Evolutionary conservation across 2,113 vertebrate species (phyloP), one percentile per base, ranked within the genome.

Genomic region (Tylochromis polylepis): DNA sequence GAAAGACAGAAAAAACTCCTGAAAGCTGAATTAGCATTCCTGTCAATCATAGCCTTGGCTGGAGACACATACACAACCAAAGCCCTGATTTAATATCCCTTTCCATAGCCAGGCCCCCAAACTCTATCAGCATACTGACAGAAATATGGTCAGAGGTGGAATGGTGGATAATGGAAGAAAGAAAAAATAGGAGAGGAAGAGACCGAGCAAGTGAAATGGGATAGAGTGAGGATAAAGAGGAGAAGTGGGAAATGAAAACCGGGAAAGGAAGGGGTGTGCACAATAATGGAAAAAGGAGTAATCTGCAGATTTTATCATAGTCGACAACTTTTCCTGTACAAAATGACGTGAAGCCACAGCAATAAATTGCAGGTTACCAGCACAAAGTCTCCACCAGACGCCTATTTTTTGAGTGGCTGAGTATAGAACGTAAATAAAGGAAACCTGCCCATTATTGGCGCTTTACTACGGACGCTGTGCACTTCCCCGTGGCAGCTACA

Each of bases 21-120:
- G 85, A 92, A 92, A 94, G 92, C 94, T 94, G 92, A 95, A 94
- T 95, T 95, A 96, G 93, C 93, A 94, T 95, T 95, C 92, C 94
- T 91, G 95, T 94, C 94, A 88, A 95, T 96, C 94, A 93, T 77
- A 83, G 83, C 59, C 43, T 43, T 80, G 90, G 87, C 65, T 77
- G 36, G 65, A 86, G 89, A 81, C 38, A 24, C 86, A 58, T 41
- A 85, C 88, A 88, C 89, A 80, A 87, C 57, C 78, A 77, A 81
- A 90, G 83, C 72, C 79, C 88, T 65, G 75, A 88, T 94, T 94
- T 93, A 91, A 95, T 95, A 95, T 94, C 90, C 91, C 87, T 85
- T 85, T 91, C 88, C 92, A 89, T 89, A 87, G 86, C 58, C 49
- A 79, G 93, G 89, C 92, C 92, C 46, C 94, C 92, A 89, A 87